phyloP scores from a whole-genome alignment of 2,113 vertebrate genomes.

The Dendrocopos noguchii region DNA sequence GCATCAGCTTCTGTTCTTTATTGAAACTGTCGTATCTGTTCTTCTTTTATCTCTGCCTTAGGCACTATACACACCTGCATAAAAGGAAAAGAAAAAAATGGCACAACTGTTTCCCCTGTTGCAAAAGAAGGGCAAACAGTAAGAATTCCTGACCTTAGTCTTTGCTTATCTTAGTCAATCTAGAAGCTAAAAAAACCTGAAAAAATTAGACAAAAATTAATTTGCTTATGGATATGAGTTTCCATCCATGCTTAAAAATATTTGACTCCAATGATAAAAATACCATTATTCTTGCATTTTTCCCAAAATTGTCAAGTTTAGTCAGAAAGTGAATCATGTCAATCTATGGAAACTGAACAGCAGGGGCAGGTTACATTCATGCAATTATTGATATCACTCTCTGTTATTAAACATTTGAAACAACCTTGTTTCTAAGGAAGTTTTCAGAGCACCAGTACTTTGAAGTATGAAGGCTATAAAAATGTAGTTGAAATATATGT shows the following conservation, averaged over 20 bases:
- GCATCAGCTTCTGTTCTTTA: constrained; percentile 24
- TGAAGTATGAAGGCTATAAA: not conserved
- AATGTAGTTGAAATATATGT: not conserved
- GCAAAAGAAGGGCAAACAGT: not conserved
- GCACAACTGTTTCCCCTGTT: accelerated
- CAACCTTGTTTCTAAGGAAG: not conserved
- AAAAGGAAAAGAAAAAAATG: not conserved
- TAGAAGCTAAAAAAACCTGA: not conserved
- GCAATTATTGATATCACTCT: not conserved
- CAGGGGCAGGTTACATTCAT: not conserved
- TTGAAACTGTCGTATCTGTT: not conserved
- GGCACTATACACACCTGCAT: not conserved
- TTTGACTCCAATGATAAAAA: not conserved
- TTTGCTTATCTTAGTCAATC: not conserved
- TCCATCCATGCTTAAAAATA: not conserved
- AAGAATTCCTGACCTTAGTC: not conserved
- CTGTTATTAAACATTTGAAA: not conserved
- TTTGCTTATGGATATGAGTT: not conserved
- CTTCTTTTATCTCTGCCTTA: not conserved
- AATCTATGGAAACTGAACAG: not conserved
- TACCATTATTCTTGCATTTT: not conserved
- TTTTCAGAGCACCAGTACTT: not conserved
- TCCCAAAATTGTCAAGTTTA: not conserved
- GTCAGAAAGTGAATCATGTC: not conserved
- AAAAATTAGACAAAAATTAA: not conserved